Evolutionary conservation across 2,888 invertebrate genomes (phyloP).

Genomic region (Leistus spinibarbis): DNA sequence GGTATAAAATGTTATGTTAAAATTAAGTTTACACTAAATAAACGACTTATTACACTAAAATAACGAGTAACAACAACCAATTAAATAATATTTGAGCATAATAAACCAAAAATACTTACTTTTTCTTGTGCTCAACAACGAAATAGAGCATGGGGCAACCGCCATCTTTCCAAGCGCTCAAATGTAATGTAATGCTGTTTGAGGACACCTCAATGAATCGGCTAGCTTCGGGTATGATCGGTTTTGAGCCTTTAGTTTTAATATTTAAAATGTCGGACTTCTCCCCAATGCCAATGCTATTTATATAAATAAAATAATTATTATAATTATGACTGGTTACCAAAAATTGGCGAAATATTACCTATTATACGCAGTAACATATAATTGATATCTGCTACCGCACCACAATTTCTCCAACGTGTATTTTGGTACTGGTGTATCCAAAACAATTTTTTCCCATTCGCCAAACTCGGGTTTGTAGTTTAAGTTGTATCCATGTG

Average conservation of each 20-base stretch:
- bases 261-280: constrained; percentile 88
- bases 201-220: constrained; percentile 91
- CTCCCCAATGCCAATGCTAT: constrained; percentile 89
- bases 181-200: constrained; percentile 89
- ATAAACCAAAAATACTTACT: constrained; percentile 66
- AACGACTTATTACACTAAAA: too few species aligned
- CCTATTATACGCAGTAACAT: constrained; percentile 92
- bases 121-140: constrained; percentile 92
- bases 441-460: constrained; percentile 84
- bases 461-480: constrained; percentile 95
- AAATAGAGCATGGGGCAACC: constrained; percentile 96
- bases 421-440: constrained; percentile 76
- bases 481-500: constrained; percentile 89
- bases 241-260: constrained; percentile 91
- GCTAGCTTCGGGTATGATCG: constrained; percentile 87
- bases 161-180: constrained; percentile 92
- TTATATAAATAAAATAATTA: neutral
- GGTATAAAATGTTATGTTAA: too few species aligned
- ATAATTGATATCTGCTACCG: constrained; percentile 92
- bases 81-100: too few species aligned
- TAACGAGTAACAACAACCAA: too few species aligned
- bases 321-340: too few species aligned
- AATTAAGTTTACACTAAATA: too few species aligned
- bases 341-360: constrained; percentile 51
- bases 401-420: constrained; percentile 88